Conservation (phyloP, 1,140 invertebrate species). For the Drosophila tsacasi region DNA sequence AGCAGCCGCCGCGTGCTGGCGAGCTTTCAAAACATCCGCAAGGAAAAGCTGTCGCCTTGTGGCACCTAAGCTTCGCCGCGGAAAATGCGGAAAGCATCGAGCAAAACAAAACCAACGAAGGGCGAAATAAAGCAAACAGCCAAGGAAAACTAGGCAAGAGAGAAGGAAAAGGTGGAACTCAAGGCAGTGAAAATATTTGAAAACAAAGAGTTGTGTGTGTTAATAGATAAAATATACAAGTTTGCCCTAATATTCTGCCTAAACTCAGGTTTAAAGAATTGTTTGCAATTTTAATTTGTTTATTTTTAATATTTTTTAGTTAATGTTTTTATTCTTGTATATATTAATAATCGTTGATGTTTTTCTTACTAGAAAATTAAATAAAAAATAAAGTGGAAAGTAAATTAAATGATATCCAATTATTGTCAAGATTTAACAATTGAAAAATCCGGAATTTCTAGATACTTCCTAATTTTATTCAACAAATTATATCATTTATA, state of each 20-base stretch:
- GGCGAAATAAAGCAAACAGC: background rate
- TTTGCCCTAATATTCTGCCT: too few relatives aligned
- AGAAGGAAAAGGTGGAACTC: background rate
- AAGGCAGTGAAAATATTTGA: background rate
- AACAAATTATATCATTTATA: background rate
- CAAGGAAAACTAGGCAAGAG: background rate
- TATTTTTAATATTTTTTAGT: background rate
- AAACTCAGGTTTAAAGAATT: too few relatives aligned
- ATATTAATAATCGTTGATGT: background rate
- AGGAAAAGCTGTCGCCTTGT: constrained; percentile 57
- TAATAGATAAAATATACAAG: too few relatives aligned
- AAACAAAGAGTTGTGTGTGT: background rate
- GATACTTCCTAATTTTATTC: background rate
- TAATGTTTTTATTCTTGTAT: background rate
- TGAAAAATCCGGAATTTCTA: background rate
- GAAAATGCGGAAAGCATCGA: constrained; percentile 54
- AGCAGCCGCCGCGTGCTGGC: constrained; percentile 54
- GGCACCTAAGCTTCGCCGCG: constrained; percentile 60
- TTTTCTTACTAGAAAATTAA: background rate
- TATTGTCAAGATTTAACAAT: too few relatives aligned
- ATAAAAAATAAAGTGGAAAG: background rate
- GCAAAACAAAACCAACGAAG: constrained; percentile 65
- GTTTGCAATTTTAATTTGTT: background rate
- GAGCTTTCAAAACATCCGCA: constrained; percentile 67
- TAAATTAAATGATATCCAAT: background rate